Conservation (phyloP, 2,797 vertebrate genomes). For the Varecia variegata region DNA sequence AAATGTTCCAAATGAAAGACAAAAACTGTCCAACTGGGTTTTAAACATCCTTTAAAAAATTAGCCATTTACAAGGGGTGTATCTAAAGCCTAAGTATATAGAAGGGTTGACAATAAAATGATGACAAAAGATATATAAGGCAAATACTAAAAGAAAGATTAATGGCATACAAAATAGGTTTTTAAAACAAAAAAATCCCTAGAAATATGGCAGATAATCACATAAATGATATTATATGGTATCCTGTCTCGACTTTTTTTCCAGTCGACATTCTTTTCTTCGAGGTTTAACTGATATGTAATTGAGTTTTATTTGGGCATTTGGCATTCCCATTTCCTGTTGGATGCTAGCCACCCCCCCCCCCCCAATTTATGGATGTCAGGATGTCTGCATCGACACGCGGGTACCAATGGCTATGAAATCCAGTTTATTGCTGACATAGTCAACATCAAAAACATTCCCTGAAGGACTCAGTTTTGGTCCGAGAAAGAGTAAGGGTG, state of each 20-base stretch:
- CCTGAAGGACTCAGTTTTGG: background rate
- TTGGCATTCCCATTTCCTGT: background rate
- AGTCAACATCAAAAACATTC: background rate
- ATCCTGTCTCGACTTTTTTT: background rate
- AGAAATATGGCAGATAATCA: background rate
- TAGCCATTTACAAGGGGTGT: background rate
- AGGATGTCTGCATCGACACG: background rate
- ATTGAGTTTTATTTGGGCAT: slow-evolving; percentile 61
- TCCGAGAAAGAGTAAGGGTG: background rate
- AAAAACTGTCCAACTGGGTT: background rate
- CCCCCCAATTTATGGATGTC: background rate
- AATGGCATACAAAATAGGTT: background rate
- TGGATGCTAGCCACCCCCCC: background rate
- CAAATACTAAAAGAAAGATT: background rate
- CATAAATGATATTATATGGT: background rate
- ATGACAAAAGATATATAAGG: background rate
- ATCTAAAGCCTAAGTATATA: background rate
- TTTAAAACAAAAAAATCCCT: background rate
- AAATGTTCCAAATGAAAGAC: background rate
- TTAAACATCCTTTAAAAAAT: background rate
- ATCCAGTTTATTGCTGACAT: background rate
- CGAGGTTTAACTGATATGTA: background rate
- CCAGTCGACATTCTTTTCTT: background rate
- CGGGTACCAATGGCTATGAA: background rate
- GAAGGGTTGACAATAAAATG: background rate